A percentile compares a stretch with the other conserved stretches of the same genome.
phyloP scores from a whole-genome alignment of 2,888 invertebrate genomes.

The Mycogona germanica region DNA sequence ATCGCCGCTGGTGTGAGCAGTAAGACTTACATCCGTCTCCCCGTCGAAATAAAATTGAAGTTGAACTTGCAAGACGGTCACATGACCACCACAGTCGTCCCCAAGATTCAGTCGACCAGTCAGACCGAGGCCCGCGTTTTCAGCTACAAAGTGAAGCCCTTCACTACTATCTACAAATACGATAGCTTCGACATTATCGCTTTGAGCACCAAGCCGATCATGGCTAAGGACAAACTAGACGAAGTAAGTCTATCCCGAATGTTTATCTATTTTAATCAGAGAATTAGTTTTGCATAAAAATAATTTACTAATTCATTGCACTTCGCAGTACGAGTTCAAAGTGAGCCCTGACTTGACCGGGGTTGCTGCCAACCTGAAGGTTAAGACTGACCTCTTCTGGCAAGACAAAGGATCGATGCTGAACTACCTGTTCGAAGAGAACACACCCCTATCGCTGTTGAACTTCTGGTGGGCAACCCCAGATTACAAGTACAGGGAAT shows the following conservation, averaged over 20 bases:
- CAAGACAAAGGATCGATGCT: constrained; percentile 15
- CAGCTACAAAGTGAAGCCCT: constrained; percentile 5
- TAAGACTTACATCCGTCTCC: background rate
- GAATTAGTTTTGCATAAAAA: no score
- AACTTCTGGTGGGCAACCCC: constrained; percentile 7
- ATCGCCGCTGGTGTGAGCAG: constrained; percentile 5
- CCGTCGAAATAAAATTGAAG: background rate
- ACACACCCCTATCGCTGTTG: background rate
- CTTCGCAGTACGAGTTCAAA: constrained; percentile 3
- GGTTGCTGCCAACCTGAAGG: background rate
- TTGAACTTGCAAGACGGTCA: background rate
- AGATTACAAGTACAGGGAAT: constrained; percentile 10
- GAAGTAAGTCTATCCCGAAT: constrained; percentile 6
- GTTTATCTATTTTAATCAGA: background rate
- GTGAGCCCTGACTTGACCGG: constrained; percentile 1
- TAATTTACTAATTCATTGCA: no score
- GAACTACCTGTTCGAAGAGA: background rate
- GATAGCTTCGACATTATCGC: background rate
- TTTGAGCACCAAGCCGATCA: background rate
- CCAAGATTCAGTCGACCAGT: background rate
- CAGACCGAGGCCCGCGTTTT: background rate
- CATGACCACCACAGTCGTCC: background rate
- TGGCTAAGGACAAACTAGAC: background rate
- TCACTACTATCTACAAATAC: constrained; percentile 1
- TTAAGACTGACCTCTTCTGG: constrained; percentile 14